Evolutionary conservation across 2,113 vertebrate genomes (phyloP).

Genomic region (Nanorana parkeri): DNA sequence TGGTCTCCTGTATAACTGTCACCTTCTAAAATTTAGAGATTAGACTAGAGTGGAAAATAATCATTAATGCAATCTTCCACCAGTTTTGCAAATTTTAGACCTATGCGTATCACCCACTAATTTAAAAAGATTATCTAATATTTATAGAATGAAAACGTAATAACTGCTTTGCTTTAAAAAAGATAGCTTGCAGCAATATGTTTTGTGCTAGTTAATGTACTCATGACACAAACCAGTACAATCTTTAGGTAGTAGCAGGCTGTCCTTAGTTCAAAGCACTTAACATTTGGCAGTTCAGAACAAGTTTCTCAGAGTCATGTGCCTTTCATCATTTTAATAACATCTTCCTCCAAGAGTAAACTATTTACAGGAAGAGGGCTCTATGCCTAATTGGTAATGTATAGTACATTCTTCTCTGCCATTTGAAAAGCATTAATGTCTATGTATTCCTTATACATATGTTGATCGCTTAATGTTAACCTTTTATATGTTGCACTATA

Average conservation of each 20-base stretch:
- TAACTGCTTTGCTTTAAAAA: conserved; percentile 5
- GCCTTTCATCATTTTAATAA: conserved; percentile 51
- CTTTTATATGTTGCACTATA: background rate
- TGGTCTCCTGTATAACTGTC: too few relatives aligned
- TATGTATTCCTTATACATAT: conserved; percentile 7
- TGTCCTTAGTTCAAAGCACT: conserved; percentile 39
- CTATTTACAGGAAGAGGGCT: conserved; percentile 26
- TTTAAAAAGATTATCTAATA: conserved; percentile 7
- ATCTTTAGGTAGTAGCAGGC: conserved; percentile 40
- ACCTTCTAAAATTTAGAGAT: too few relatives aligned
- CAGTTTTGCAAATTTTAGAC: too few relatives aligned
- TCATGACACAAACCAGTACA: conserved; percentile 43
- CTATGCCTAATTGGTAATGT: background rate
- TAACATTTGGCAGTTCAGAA: conserved; percentile 40
- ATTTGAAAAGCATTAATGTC: background rate
- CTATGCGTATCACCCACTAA: background rate
- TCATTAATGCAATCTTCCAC: too few relatives aligned
- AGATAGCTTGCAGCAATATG: conserved; percentile 13
- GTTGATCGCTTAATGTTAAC: background rate
- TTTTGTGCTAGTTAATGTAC: background rate
- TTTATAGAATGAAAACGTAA: background rate
- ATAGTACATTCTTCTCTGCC: background rate
- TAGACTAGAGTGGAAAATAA: too few relatives aligned
- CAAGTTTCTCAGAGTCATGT: conserved; percentile 27
- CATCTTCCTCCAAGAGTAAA: conserved; percentile 14